Conservation (phyloP, 2,797 vertebrate species). For the Chromis chromis region DNA sequence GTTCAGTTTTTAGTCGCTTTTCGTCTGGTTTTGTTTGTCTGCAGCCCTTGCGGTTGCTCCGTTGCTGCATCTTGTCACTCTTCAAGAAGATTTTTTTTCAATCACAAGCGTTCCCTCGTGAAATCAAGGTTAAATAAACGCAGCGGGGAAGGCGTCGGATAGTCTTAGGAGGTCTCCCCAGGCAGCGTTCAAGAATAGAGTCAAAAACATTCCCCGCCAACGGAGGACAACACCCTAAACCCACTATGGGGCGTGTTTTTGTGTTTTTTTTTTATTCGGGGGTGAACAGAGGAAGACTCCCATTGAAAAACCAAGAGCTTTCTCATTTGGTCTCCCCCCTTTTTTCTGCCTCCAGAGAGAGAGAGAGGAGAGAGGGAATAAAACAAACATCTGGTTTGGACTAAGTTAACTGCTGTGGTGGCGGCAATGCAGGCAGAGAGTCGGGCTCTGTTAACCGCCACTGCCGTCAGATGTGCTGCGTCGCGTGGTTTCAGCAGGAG, state of each 20-base stretch:
- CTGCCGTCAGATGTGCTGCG: constrained; percentile 87
- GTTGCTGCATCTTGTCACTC: not conserved
- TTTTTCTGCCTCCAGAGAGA: constrained; percentile 59
- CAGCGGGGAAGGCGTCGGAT: constrained; percentile 2
- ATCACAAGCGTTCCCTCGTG: not conserved
- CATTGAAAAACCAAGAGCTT: constrained; percentile 43
- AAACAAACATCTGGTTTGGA: constrained; percentile 89
- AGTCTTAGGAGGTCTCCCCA: constrained; percentile 20
- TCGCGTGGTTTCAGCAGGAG: constrained; percentile 81
- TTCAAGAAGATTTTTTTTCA: not conserved
- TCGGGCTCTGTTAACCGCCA: constrained; percentile 71
- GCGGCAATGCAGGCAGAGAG: constrained; percentile 78
- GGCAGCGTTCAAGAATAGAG: constrained; percentile 45
- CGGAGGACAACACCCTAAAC: constrained; percentile 68
- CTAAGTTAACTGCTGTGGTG: constrained; percentile 86
- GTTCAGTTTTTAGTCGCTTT: too few species aligned
- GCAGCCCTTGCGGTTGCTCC: not conserved
- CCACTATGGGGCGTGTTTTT: constrained; percentile 11
- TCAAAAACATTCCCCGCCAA: constrained; percentile 40
- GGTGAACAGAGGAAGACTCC: constrained; percentile 62
- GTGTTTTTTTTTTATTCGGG: constrained; percentile 28
- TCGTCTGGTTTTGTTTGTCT: not conserved
- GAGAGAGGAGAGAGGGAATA: constrained; percentile 68
- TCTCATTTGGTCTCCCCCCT: constrained; percentile 56
- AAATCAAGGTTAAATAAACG: constrained; percentile 28